Base-by-base conservation (phyloP, 2,888 invertebrate genomes). In the Colostygia pectinataria region DNA sequence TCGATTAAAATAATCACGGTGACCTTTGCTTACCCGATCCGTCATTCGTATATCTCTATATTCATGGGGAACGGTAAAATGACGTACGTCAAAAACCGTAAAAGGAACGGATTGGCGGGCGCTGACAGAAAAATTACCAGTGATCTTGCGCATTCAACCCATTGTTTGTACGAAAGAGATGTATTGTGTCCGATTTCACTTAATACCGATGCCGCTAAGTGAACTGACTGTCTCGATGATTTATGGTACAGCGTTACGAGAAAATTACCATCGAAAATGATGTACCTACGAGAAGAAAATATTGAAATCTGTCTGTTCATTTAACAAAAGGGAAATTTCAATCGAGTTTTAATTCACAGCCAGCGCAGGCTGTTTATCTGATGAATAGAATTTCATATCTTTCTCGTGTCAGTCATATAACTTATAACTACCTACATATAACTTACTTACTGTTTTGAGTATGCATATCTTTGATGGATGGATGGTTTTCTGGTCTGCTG, bases 1-100 rank as follows among this genome's bases (percentile, higher is more conserved):
- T 77, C 81, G 83, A 83, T 84, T 83, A 83, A 81, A 80, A 80
- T 82, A 83, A 83, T 82, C 82, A 77, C 65, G 71, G 66, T 74
- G 81, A 82, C 84, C 83, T 83, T 81, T 83, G 63, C 61, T 67
- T 63, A 61, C 65, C 51, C 71, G 74, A 80, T 78, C 74, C 68
- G 78, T 81, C 81, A 79, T 74, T 65, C 65, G 69, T 71, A 77
- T 75, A 77, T 74, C 75, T 80, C 74, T 80, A 79, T 77, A 80
- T 76, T 76, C 67, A 68, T 68, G 66, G 60, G 55, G 51, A 51
- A 66, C 61, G 68, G 71, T 74, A 72, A 73, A 74, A 77, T 77
- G 80, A 79, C 75, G 72, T 75, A 68, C 70, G 74, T 76, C 80
- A 78, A 74, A 73, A 68, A 59, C 76, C 75, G 55, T 79, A 77